Evolutionary conservation across 2,888 invertebrate species (phyloP).

Genomic region (Thymelicus lineola): DNA sequence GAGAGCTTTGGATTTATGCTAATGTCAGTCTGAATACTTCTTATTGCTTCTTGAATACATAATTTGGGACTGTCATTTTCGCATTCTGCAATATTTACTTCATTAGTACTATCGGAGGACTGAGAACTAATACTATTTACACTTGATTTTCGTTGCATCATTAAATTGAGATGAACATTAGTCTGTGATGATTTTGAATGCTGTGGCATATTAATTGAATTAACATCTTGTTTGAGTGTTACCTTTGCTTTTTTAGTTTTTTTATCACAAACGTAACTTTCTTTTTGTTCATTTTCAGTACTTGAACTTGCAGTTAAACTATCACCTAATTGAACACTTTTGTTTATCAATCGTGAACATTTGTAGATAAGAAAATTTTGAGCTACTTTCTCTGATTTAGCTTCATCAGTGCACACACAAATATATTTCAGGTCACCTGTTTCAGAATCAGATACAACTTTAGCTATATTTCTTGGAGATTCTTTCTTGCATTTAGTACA

Average conservation of each 20-base stretch:
- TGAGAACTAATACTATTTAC: conserved; percentile 48
- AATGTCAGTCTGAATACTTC: conserved; percentile 75
- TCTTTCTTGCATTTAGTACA: conserved; percentile 45
- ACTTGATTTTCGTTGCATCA: conserved; percentile 48
- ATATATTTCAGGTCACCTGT: conserved; percentile 61
- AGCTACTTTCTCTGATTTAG: conserved; percentile 49
- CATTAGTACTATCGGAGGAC: conserved; percentile 36
- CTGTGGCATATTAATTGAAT: conserved; percentile 40
- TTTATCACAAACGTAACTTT: not conserved
- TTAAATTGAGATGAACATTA: conserved; percentile 54
- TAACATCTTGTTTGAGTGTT: conserved; percentile 16
- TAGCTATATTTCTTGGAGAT: conserved; percentile 45
- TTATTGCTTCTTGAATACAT: conserved; percentile 58
- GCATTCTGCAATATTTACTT: conserved; percentile 29
- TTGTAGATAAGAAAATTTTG: conserved; percentile 67
- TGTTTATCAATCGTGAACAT: conserved; percentile 60
- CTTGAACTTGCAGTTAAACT: conserved; percentile 38
- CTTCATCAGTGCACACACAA: conserved; percentile 64
- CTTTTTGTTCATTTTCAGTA: conserved; percentile 33
- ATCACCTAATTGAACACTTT: conserved; percentile 52
- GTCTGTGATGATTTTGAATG: conserved; percentile 71
- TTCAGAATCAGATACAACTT: conserved; percentile 49
- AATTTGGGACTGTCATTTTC: conserved; percentile 13
- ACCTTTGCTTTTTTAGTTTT: not conserved
- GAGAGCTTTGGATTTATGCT: conserved; percentile 74